Conservation (phyloP, 1,140 invertebrate genomes). For the Pseudachorutes palmiensis region DNA sequence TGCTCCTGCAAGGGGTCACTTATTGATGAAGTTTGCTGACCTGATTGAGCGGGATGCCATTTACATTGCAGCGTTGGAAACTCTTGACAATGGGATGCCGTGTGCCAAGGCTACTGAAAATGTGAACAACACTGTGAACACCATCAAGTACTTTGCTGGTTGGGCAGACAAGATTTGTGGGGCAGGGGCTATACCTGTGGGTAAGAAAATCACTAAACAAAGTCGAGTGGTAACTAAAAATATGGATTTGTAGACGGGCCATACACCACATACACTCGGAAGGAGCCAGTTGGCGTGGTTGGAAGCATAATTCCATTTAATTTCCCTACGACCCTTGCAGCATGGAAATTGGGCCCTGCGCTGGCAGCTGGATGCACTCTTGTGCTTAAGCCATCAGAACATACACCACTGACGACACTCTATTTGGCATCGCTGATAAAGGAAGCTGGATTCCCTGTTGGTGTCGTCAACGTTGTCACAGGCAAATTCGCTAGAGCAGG, state of each 20-base stretch:
- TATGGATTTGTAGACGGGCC: slow-evolving; percentile 43
- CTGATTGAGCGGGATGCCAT: slow-evolving; percentile 63
- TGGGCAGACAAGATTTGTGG: slow-evolving; percentile 85
- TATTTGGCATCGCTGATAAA: slow-evolving; percentile 66
- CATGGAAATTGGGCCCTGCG: slow-evolving; percentile 77
- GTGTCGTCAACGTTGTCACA: slow-evolving; percentile 75
- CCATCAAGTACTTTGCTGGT: slow-evolving; percentile 78
- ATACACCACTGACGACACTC: slow-evolving; percentile 82
- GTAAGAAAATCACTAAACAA: slow-evolving; percentile 42
- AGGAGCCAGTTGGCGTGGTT: slow-evolving; percentile 77
- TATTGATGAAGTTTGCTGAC: slow-evolving; percentile 65
- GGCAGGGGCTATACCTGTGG: slow-evolving; percentile 72
- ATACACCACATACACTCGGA: slow-evolving; percentile 54
- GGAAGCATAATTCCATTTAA: slow-evolving; percentile 81
- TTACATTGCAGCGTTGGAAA: slow-evolving; percentile 66
- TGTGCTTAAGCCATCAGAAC: slow-evolving; percentile 79
- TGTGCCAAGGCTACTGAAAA: slow-evolving; percentile 57
- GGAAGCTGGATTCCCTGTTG: slow-evolving; percentile 79
- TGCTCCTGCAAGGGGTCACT: slow-evolving; percentile 56
- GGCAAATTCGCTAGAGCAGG: slow-evolving; percentile 44
- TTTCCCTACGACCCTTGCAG: slow-evolving; percentile 60
- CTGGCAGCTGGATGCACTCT: slow-evolving; percentile 74
- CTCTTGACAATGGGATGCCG: slow-evolving; percentile 82
- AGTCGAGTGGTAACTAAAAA: background rate
- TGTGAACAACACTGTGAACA: slow-evolving; percentile 53